Conservation (phyloP, 2,797 vertebrate genomes). For the Babyrousa celebensis region DNA sequence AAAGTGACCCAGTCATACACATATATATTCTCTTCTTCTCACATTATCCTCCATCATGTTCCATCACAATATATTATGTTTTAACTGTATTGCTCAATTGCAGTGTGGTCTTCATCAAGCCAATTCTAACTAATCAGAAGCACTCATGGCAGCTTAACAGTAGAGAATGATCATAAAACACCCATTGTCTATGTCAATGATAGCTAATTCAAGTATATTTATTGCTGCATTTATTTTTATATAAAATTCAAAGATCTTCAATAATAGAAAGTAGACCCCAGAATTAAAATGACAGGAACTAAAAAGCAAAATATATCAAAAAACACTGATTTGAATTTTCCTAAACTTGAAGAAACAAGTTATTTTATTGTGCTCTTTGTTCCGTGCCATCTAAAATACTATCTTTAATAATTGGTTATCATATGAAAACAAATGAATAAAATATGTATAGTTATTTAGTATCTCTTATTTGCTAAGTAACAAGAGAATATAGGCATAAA, state of each 20-base stretch:
- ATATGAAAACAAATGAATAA: background rate
- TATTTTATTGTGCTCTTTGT: background rate
- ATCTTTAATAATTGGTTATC: background rate
- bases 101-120: background rate
- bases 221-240: background rate
- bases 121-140: background rate
- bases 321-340: background rate
- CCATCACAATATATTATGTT: background rate
- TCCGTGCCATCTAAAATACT: background rate
- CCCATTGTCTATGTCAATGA: background rate
- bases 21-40: too few relatives aligned
- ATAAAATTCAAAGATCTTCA: slow-evolving; percentile 17
- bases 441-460: background rate
- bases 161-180: background rate
- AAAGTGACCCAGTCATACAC: too few relatives aligned
- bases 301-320: background rate
- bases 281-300: slow-evolving; percentile 1
- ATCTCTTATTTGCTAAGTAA: background rate
- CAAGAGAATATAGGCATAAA: background rate
- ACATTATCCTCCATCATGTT: too few relatives aligned
- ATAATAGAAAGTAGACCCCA: background rate
- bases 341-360: background rate
- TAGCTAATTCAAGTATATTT: background rate
- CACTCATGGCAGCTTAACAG: background rate
- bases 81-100: background rate